Evolutionary conservation across 2,888 invertebrate genomes (phyloP), one percentile per base, ranked within the genome.

Genomic region (Napeogenes sylphis): DNA sequence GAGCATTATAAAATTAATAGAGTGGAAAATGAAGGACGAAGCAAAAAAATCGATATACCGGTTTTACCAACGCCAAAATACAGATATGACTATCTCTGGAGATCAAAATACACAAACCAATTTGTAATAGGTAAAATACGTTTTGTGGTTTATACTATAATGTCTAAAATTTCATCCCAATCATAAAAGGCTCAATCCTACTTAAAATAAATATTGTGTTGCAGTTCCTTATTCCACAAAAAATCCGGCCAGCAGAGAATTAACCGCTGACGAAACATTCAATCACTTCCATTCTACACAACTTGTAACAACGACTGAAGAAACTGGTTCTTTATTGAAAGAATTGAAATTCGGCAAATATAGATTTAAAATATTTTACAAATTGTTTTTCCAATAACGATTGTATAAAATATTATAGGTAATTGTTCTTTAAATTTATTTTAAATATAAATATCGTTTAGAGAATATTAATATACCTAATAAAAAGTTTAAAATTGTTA

Each of bases 341-440:
- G 42, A 38, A 14, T 53, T 58, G 42, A 51, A 38, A 38, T 54
- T 59, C 12, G 59, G 54, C 4, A 59, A 45, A 45, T 54, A 51
- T 13, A 12, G 54, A 53, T 53, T 59, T 3, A 59, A 54, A n/a
- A 54, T 59, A 38, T 53, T 38, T n/a, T 59, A 59, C 51, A 59
- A 54, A 13, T 53, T 51, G 42, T 53, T 42, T 0, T 45, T 59
- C n/a, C n/a, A 21, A 10, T 59, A 21, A 38, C 4, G 10, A 45
- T 45, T 12, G 42, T 42, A 42, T 42, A 10, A 10, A 6, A 30
- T 30, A 10, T 30, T 21, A 30, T 51, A n/a, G n/a, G n/a, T n/a
- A 30, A 12, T 51, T 51, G 6, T 30, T 51, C 2, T 51, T 12
- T 38, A 6, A 38, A 4, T 38, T 3, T 8, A 38, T 3, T 42